Base-by-base conservation (phyloP, 2,113 vertebrate species). In the Misgurnus anguillicaudatus region DNA sequence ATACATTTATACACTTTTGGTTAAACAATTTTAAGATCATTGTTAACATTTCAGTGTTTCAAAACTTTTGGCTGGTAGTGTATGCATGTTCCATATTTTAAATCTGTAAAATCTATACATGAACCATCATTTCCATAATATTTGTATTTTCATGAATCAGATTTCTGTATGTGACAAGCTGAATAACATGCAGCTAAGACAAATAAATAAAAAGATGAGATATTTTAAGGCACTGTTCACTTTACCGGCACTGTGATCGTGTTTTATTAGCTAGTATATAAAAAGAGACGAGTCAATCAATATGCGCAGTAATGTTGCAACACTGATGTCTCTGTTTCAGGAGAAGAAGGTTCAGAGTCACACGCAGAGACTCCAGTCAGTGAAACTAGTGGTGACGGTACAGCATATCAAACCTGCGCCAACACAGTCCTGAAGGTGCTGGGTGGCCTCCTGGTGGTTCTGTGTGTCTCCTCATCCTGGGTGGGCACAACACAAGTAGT, bases 401-500 rank as follows among this genome's bases (percentile, higher is more conserved):
- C 31, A 5, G 93, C 94, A 45, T 97, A 94, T 89, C 93, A 93
- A n/a, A 93, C 94, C 13, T 98, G 96, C 82, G 89, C 90, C 36
- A 92, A 91, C 65, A 83, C 89, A 0, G 90, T 91, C 78, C 91
- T 98, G 86, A 98, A 98, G 91, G 93, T 97, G 24, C 85, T 98
- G 87, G 96, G 96, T 82, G 96, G 96, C 82, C 93, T 98, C 85
- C 90, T 98, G 90, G 91, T 98, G 90, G 94, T 99, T 74, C 87
- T 99, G 85, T 96, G 96, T 5, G 93, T 99, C 86, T 98, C 95
- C 14, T 98, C 96, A 0, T 99, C 97, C 82, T 99, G 96, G 96
- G 95, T 99, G 19, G 98, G 97, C 87, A 98, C 96, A 90, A 98
- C 97, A 0, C 98, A 99, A 89, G 94, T 98, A 85, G 95, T 98